These are phyloP conservation scores for Gallinago stenura DNA, from an alignment of 2,797 vertebrate genomes.

Conservation along the genomic window DNA sequence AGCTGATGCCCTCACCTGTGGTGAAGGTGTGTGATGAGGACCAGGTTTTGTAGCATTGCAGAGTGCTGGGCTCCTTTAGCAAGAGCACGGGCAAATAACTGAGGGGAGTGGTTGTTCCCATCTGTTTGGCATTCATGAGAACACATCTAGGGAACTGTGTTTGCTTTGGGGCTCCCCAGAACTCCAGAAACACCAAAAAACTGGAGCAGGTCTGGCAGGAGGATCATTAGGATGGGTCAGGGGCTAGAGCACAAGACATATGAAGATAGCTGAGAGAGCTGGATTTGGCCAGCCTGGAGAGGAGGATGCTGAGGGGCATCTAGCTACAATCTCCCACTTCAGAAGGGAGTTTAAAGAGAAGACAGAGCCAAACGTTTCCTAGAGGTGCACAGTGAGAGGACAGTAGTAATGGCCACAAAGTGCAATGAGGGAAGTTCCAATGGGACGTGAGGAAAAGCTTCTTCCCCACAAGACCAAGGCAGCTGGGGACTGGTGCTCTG, in stretches of 20 bases:
- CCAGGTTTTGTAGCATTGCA: background rate
- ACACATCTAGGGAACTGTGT: too few species aligned
- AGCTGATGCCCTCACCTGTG: background rate
- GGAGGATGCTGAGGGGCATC: background rate
- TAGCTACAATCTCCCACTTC: background rate
- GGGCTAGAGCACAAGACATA: background rate
- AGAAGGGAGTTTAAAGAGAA: background rate
- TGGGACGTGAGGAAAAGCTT: background rate
- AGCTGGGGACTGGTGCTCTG: background rate
- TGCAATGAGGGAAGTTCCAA: background rate
- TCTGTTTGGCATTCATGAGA: fast-evolving
- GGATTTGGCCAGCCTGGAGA: background rate
- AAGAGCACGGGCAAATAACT: background rate
- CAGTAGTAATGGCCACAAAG: fast-evolving
- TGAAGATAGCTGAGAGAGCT: background rate
- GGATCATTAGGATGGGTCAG: background rate
- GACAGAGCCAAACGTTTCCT: background rate
- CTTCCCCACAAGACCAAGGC: background rate
- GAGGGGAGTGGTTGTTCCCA: background rate
- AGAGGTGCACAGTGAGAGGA: background rate
- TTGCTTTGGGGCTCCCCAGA: background rate
- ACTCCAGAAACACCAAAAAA: background rate
- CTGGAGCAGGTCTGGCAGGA: background rate
- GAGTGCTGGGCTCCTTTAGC: background rate
- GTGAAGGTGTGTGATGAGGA: background rate